Base-by-base conservation (phyloP, 2,797 vertebrate species). In the Xyrichtys novacula region DNA sequence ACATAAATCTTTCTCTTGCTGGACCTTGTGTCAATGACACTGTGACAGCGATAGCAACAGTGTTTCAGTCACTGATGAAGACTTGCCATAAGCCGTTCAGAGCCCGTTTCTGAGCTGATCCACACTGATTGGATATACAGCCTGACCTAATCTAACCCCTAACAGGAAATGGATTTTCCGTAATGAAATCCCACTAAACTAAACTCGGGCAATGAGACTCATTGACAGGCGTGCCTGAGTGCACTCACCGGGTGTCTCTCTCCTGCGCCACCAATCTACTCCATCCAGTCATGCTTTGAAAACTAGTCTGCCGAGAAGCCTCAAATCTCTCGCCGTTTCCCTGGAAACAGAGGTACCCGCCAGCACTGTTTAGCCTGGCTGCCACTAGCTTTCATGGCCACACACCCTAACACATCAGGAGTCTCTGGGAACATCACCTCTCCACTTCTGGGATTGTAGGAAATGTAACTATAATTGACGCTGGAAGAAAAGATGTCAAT, bases 141-240 rank as follows among this genome's bases (percentile, higher is more conserved):
- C 22, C 52, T 67, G 77, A 76, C 73, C 79, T 69, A 53, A 84
- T 87, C 47, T 53, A 40, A 89, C 76, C 65, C 59, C 17, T 60
- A 75, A 85, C 59, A 73, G 73, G 71, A 88, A 85, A 85, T 86
- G 49, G 78, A 83, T 88, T 86, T 83, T 80, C 75, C 67, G 65
- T 85, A 81, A 85, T 89, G 78, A 85, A 85, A 89, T 84, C 74
- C 54, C 60, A 39, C 64, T 58, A 63, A 84, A 53, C 56, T 78
- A 59, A 81, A 77, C 59, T 54, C 40, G 58, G 53, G 47, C 68
- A 47, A 50, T 74, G 78, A 66, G 46, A 65, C 39, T 60, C 71
- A 69, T 60, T 71, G 81, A 77, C 56, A 72, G 63, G 46, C 34
- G 1, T 61, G 71, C 59, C 49, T 76, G 65, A 50, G 32, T 26